Evolutionary conservation across 35 echinoderm and acorn worm species (phyloP).

Genomic region (Eucidaris tribuloides): DNA sequence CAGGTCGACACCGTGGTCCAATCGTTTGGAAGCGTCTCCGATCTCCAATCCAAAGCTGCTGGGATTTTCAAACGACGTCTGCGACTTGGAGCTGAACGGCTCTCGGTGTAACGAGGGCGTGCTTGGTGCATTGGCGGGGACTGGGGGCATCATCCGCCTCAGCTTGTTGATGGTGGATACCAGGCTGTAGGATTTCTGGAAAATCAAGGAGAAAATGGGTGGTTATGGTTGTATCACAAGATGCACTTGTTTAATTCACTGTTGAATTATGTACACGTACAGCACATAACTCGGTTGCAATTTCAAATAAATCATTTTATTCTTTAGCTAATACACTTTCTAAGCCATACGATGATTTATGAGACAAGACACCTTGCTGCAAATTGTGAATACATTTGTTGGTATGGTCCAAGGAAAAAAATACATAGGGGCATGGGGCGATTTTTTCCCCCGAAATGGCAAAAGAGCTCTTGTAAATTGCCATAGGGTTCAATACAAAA

Average conservation of each 20-base stretch:
- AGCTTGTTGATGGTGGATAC: background rate
- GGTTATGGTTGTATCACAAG: background rate
- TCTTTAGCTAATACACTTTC: background rate
- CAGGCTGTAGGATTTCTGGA: constrained; percentile 21
- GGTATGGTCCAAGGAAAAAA: no score
- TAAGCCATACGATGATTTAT: background rate
- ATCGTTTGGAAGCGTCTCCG: background rate
- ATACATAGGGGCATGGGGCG: no score
- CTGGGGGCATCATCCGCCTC: background rate
- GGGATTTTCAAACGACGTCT: no score
- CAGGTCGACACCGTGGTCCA: background rate
- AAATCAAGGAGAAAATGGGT: background rate
- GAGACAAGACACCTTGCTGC: background rate
- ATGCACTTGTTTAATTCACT: background rate
- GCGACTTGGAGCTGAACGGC: background rate
- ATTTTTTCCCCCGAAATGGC: no score
- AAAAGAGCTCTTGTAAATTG: no score
- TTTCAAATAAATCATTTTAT: background rate
- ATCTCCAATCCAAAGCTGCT: background rate
- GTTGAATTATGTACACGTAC: background rate
- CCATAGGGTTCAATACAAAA: no score
- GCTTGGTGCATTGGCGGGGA: constrained; percentile 26
- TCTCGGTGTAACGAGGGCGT: background rate
- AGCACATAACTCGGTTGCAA: background rate
- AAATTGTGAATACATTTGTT: background rate